A percentile compares a stretch with the other conserved stretches of the same genome.
phyloP scores from a whole-genome alignment of 2,888 invertebrate genomes.

The Polymixis flavicincta region DNA sequence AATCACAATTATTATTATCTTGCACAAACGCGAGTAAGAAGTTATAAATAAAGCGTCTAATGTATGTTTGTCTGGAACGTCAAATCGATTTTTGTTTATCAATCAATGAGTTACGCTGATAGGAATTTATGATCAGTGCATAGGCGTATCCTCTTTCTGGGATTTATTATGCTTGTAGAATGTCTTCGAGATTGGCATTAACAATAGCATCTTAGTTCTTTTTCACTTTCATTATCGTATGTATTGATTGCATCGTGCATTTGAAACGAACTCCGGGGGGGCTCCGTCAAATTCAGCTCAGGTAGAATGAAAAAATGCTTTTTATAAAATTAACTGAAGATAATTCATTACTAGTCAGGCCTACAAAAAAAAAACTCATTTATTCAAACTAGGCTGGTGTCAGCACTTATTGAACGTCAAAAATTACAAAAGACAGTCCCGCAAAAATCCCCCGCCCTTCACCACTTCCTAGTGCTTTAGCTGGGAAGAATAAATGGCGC shows the following conservation, averaged over 20 bases:
- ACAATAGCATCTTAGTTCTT: slow-evolving; percentile 9
- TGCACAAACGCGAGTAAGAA: slow-evolving; percentile 28
- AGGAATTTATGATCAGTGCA: slow-evolving; percentile 20
- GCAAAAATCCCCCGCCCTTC: no score
- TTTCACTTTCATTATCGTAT: neutral
- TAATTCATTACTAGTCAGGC: neutral
- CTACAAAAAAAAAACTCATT: no score
- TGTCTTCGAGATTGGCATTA: slow-evolving; percentile 7
- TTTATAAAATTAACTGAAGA: neutral
- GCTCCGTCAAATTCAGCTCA: neutral
- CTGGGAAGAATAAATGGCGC: no score
- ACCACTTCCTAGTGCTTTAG: no score
- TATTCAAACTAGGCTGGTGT: no score
- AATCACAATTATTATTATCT: slow-evolving; percentile 51
- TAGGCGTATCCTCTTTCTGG: slow-evolving; percentile 14
- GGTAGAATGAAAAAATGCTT: neutral
- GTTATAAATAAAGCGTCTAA: slow-evolving; percentile 40
- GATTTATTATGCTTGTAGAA: slow-evolving; percentile 1
- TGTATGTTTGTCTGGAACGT: slow-evolving; percentile 31
- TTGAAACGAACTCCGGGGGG: neutral
- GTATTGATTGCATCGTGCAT: neutral
- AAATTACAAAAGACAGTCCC: no score
- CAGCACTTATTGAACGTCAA: no score
- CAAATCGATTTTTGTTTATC: slow-evolving; percentile 46
- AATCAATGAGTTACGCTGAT: slow-evolving; percentile 26